These are phyloP conservation scores for Dreissena polymorpha DNA, from an alignment of 1,140 invertebrate genomes.

Conservation along the genomic window DNA sequence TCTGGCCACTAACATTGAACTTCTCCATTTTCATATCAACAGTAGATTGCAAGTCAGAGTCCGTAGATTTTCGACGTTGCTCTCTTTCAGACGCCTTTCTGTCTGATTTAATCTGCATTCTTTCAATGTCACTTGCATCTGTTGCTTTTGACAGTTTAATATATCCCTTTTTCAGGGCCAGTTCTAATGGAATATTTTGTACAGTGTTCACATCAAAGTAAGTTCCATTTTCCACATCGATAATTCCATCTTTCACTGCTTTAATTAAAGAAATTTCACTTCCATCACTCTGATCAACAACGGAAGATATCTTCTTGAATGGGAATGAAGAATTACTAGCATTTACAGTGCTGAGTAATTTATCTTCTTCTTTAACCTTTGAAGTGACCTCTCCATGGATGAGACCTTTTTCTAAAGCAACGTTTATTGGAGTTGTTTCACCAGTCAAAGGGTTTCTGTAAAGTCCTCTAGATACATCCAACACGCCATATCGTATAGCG, in stretches of 20 bases:
- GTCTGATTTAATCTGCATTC: constrained; percentile 64
- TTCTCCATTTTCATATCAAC: constrained; percentile 76
- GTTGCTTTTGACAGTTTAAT: constrained; percentile 73
- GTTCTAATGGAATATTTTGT: constrained; percentile 81
- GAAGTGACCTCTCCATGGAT: constrained; percentile 80
- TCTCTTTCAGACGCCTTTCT: constrained; percentile 48
- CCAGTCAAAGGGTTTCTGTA: constrained; percentile 89
- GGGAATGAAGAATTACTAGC: constrained; percentile 67
- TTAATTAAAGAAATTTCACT: constrained; percentile 86
- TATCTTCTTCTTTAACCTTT: constrained; percentile 70
- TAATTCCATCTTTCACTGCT: constrained; percentile 84
- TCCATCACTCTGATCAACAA: constrained; percentile 88
- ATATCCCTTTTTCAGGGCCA: constrained; percentile 71
- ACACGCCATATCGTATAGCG: constrained; percentile 90
- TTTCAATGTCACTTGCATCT: constrained; percentile 69
- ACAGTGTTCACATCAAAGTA: constrained; percentile 88
- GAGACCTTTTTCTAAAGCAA: constrained; percentile 83
- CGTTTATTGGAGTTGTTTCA: constrained; percentile 81
- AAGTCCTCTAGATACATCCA: constrained; percentile 88
- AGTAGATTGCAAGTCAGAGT: constrained; percentile 56
- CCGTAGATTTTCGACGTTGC: constrained; percentile 40
- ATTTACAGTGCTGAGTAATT: constrained; percentile 70
- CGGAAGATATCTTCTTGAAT: constrained; percentile 84
- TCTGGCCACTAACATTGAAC: constrained; percentile 60
- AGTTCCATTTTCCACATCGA: constrained; percentile 91